These are phyloP conservation scores for Erpobdella octoculata DNA, from an alignment of 2,888 invertebrate genomes.

Conservation along the genomic window DNA sequence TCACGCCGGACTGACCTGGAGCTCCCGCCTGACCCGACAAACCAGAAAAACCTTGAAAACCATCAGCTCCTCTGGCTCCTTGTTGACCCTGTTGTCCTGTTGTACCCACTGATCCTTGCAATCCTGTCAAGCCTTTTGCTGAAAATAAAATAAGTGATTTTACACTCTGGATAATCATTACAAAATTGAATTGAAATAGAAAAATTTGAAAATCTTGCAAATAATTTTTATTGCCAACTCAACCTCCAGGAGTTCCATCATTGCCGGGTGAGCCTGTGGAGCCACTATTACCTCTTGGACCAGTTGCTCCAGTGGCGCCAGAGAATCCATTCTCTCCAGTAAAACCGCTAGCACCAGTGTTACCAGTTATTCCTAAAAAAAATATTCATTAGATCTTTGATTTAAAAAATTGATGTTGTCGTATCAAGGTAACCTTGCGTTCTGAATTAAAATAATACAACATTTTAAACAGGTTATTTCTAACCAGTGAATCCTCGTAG, in stretches of 20 bases:
- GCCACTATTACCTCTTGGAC: background rate
- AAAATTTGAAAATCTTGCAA: too few species aligned
- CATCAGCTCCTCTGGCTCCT: background rate
- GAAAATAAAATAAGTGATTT: too few species aligned
- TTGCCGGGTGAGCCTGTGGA: background rate
- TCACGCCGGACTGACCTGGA: slow-evolving; percentile 21
- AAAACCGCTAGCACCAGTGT: background rate
- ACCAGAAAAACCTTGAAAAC: background rate
- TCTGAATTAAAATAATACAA: too few species aligned
- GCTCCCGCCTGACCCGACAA: background rate
- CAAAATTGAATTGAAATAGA: too few species aligned
- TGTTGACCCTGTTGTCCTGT: background rate
- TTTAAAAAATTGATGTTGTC: too few species aligned
- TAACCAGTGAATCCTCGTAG: background rate
- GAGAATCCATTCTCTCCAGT: slow-evolving; percentile 24
- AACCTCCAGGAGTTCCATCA: background rate
- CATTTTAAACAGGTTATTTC: background rate
- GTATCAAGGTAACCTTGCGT: too few species aligned
- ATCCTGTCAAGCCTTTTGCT: background rate
- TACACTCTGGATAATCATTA: too few species aligned
- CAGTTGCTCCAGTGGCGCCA: background rate
- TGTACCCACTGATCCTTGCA: background rate
- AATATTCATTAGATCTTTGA: background rate
- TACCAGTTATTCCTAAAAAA: slow-evolving; percentile 10
- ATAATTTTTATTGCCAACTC: too few species aligned